Conservation (phyloP, 2,113 vertebrate species). For the Monopterus albus region DNA sequence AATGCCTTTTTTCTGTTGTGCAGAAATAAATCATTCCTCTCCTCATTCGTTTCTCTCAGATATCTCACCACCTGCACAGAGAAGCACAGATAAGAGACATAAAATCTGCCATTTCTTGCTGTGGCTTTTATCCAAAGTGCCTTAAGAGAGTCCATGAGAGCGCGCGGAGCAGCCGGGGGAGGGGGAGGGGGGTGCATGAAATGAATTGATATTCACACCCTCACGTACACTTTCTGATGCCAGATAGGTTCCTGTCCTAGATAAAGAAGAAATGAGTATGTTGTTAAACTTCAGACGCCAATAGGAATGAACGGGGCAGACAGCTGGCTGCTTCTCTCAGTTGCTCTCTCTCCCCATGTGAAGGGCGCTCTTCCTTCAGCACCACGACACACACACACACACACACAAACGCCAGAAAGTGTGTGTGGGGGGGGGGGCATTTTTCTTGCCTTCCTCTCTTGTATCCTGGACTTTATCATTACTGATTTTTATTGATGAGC, state of each 20-base stretch:
- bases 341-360: not conserved
- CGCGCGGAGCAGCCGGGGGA: conserved; percentile 30
- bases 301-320: conserved; percentile 4
- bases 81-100: conserved; percentile 41
- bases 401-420: not conserved
- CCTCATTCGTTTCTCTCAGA: conserved; percentile 17
- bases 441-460: not conserved
- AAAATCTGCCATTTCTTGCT: conserved; percentile 45
- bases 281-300: conserved; percentile 28
- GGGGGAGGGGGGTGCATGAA: not conserved
- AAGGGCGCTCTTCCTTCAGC: conserved; percentile 69
- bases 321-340: not conserved
- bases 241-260: conserved; percentile 23
- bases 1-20: not conserved
- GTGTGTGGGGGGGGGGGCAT: too few species aligned
- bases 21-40: conserved; percentile 24
- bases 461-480: not conserved
- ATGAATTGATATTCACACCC: conserved; percentile 23
- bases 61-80: conserved; percentile 45
- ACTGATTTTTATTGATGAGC: not conserved
- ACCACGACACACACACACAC: conserved; percentile 9
- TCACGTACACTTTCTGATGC: not conserved
- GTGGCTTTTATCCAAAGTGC: conserved; percentile 63
- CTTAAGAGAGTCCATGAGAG: conserved; percentile 55
- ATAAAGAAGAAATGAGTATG: conserved; percentile 13